A percentile compares a stretch with the other conserved stretches of the same genome.
These are phyloP conservation scores for Gobio occitaniae DNA, from an alignment of 2,797 vertebrate species.

Conservation along the genomic window DNA sequence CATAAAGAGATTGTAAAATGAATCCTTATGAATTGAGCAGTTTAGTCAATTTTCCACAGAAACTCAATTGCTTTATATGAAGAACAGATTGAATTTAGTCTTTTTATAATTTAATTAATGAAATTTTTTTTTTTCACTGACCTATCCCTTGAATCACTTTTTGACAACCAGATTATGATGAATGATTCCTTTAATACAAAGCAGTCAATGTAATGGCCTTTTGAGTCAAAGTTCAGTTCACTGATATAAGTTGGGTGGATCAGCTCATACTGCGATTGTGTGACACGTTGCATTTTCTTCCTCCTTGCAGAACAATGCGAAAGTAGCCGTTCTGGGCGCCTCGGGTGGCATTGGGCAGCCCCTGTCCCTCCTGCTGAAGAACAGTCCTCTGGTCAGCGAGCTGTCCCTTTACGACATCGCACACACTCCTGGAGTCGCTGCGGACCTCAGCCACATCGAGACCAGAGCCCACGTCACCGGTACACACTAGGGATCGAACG, in stretches of 20 bases:
- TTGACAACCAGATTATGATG: background rate
- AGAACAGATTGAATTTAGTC: no score
- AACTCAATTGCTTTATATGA: no score
- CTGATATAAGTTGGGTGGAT: background rate
- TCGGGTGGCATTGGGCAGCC: constrained; percentile 97
- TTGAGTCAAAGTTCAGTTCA: background rate
- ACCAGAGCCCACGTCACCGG: constrained; percentile 90
- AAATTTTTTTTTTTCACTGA: no score
- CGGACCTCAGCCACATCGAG: constrained; percentile 97
- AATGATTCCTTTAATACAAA: background rate
- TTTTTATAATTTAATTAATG: no score
- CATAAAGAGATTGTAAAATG: no score
- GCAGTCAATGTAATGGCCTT: background rate
- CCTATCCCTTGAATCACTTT: no score
- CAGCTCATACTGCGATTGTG: background rate
- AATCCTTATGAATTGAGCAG: no score
- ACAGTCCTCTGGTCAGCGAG: constrained; percentile 91
- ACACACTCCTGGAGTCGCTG: constrained; percentile 93
- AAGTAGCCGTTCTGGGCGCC: constrained; percentile 93
- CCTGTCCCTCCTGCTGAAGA: constrained; percentile 95
- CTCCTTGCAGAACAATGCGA: constrained; percentile 83
- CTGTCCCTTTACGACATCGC: constrained; percentile 93
- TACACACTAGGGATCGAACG: constrained; percentile 59
- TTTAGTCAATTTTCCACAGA: no score
- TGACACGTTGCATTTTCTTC: background rate